Base-by-base conservation (phyloP, 2,888 invertebrate species). In the Nomada fucata region DNA sequence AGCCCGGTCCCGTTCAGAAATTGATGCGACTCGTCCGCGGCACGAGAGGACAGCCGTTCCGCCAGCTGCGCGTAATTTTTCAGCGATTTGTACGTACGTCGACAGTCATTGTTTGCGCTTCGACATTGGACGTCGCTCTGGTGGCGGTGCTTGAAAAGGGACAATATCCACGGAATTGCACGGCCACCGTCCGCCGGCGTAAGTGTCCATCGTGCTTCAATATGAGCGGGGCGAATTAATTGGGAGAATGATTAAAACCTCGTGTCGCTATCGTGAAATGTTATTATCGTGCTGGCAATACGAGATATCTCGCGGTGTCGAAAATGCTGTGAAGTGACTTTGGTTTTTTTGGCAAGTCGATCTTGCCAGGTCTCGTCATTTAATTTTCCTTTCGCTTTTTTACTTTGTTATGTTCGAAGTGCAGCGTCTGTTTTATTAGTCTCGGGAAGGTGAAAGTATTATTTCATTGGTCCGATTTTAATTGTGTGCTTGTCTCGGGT, bases 21-120 rank as follows among this genome's bases (percentile, higher is more conserved):
- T 81, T 74, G 69, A 79, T 75, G 74, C 69, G 20, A 79, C 70
- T 72, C 68, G 57, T 67, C 42, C n/a, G 52, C 13, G 52, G 13
- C 20, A 20, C n/a, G 60, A 44, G 36, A n/a, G 60, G 52, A 53
- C 15, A 2, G 36, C 18, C 59, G 53, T 26, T 42, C 9, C 69
- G 13, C 47, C n/a, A 10, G 29, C 61, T 36, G 15, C 53, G 60
- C 65, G 70, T 55, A 64, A 61, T 77, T 79, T 77, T 65, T 79
- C 70, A 60, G 23, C 70, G 70, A 55, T 70, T 59, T 61, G 36
- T 53, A 53, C 26, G 52, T n/a, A 26, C 36, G 60, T 73, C 53
- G 15, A 29, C 53, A 44, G 23, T 72, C 72, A 55, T 55, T 71
- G 64, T 72, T 76, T 50, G 50, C 57, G 18, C 26, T n/a, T 15